phyloP scores from a whole-genome alignment of 1,140 invertebrate genomes.

The Medauroidea extradentata region DNA sequence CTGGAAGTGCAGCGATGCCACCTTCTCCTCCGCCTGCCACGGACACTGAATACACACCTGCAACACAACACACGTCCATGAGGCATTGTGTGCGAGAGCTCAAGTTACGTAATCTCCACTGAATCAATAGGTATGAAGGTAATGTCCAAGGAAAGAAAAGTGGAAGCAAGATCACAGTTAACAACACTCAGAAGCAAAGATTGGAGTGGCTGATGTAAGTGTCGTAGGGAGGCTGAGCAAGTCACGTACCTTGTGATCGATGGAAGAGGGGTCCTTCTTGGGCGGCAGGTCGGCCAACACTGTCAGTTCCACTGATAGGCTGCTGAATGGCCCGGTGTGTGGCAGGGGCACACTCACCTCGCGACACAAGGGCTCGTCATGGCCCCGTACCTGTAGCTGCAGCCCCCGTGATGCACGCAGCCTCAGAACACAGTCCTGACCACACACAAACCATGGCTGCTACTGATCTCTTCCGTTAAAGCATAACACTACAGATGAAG shows the following conservation, averaged over 20 bases:
- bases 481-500: no score
- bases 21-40: slow-evolving; percentile 63
- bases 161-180: no score
- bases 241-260: slow-evolving; percentile 66
- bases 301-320: slow-evolving; percentile 54
- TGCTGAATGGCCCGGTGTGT: slow-evolving; percentile 64
- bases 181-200: no score
- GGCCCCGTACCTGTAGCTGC: slow-evolving; percentile 36
- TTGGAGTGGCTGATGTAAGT: no score
- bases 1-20: slow-evolving; percentile 69
- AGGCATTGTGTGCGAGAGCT: no score
- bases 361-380: slow-evolving; percentile 41
- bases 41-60: slow-evolving; percentile 62
- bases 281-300: slow-evolving; percentile 68
- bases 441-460: no score
- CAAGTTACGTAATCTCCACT: no score
- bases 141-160: no score
- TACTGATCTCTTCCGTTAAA: no score
- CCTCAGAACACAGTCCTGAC: slow-evolving; percentile 46
- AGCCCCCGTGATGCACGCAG: slow-evolving; percentile 49
- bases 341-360: slow-evolving; percentile 58
- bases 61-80: no score
- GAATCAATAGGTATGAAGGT: no score
- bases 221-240: no score
- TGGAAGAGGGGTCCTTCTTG: slow-evolving; percentile 56